These are phyloP conservation scores for Xylophagus ater DNA, from an alignment of 2,888 invertebrate species.

Conservation along the genomic window DNA sequence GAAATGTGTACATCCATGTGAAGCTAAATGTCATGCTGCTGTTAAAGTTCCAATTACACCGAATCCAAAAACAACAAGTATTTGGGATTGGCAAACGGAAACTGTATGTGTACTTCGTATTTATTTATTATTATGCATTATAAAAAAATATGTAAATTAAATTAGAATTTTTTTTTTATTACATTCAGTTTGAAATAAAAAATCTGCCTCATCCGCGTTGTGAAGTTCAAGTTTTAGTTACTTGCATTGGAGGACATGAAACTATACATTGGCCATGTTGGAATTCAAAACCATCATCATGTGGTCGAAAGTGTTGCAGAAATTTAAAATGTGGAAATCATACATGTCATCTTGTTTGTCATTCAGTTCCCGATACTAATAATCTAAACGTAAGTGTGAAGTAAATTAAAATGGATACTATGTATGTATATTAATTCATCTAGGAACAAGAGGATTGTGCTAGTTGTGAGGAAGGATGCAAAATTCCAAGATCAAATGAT, in stretches of 20 bases:
- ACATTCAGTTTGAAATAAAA: slow-evolving; percentile 39
- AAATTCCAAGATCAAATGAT: slow-evolving; percentile 52
- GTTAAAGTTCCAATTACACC: slow-evolving; percentile 52
- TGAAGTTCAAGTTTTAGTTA: slow-evolving; percentile 53
- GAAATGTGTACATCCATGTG: slow-evolving; percentile 50
- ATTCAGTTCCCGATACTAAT: slow-evolving; percentile 45
- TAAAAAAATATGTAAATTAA: too few relatives aligned
- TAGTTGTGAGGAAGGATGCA: slow-evolving; percentile 49
- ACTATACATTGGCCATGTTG: slow-evolving; percentile 55
- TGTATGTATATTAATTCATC: slow-evolving; percentile 21
- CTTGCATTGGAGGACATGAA: slow-evolving; percentile 65
- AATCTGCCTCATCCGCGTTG: slow-evolving; percentile 61
- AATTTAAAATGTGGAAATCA: slow-evolving; percentile 69
- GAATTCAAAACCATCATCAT: slow-evolving; percentile 59
- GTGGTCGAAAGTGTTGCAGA: slow-evolving; percentile 66
- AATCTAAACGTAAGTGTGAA: slow-evolving; percentile 37
- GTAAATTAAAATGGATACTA: slow-evolving; percentile 1
- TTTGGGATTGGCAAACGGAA: slow-evolving; percentile 51
- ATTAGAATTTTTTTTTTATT: too few relatives aligned
- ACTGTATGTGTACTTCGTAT: slow-evolving; percentile 27
- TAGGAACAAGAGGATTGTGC: slow-evolving; percentile 45
- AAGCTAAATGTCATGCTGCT: slow-evolving; percentile 62
- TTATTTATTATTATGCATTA: too few relatives aligned
- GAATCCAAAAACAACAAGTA: slow-evolving; percentile 49
- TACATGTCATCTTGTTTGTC: slow-evolving; percentile 60